Conservation (phyloP, 2,888 invertebrate genomes). For the Chloromyia formosa region DNA sequence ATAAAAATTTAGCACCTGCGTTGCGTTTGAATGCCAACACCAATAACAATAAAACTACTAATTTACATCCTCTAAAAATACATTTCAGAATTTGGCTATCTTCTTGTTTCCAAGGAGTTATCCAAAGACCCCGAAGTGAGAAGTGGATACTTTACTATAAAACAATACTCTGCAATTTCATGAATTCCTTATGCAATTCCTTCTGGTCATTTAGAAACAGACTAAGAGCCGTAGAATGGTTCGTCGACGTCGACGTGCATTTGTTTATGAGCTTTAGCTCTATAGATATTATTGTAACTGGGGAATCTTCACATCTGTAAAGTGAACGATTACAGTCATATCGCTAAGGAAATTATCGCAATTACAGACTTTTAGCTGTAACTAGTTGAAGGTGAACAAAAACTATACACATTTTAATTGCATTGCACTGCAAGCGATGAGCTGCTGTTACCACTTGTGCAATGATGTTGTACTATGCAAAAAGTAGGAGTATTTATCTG, state of each 20-base stretch:
- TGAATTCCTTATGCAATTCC: constrained; percentile 35
- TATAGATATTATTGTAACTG: neutral
- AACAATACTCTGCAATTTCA: constrained; percentile 36
- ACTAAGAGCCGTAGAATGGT: neutral
- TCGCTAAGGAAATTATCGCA: constrained; percentile 39
- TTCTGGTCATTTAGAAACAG: constrained; percentile 22
- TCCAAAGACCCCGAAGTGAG: neutral
- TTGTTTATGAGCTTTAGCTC: too few relatives aligned
- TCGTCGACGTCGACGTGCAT: too few relatives aligned
- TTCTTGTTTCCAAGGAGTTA: neutral
- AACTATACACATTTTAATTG: constrained; percentile 35
- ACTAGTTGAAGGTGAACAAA: constrained; percentile 27
- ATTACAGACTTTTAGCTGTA: constrained; percentile 36
- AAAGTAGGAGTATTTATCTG: constrained; percentile 24
- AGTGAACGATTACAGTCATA: constrained; percentile 41
- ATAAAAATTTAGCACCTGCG: too few relatives aligned
- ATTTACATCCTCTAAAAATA: too few relatives aligned
- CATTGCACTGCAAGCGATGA: constrained; percentile 19
- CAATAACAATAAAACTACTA: too few relatives aligned
- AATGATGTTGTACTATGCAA: neutral
- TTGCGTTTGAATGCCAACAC: too few relatives aligned
- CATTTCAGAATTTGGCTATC: too few relatives aligned
- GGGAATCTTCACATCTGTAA: constrained; percentile 35
- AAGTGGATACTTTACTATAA: neutral
- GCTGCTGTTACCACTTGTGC: neutral